Percentiles rank a stretch among this genome's conserved stretches.
These are phyloP conservation scores for Rhadina sibilatrix DNA, from an alignment of 2,113 vertebrate genomes.

Conservation along the genomic window DNA sequence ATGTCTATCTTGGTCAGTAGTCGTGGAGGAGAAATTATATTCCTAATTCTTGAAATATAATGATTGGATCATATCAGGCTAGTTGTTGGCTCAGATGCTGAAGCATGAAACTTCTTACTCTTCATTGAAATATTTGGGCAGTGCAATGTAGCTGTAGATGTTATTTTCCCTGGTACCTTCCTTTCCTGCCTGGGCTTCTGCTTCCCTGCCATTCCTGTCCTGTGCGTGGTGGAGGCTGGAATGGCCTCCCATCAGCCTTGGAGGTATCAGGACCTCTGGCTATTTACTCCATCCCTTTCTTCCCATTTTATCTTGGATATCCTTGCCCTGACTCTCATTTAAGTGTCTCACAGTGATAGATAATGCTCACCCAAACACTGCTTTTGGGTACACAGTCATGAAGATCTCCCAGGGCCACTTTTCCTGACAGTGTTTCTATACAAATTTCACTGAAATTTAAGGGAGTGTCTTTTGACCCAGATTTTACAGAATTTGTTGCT, in stretches of 20 bases:
- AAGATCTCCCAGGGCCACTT: background rate
- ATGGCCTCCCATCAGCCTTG: background rate
- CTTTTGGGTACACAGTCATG: background rate
- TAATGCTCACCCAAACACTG: background rate
- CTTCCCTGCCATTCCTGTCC: background rate
- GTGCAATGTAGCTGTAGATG: background rate
- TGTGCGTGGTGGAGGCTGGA: background rate
- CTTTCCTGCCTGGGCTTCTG: background rate
- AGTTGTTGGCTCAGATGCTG: background rate
- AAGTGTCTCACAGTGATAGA: background rate
- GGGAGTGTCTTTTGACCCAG: background rate
- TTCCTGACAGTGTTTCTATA: background rate
- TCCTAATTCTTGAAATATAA: background rate
- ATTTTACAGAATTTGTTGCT: background rate
- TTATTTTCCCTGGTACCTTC: background rate
- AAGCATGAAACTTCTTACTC: background rate
- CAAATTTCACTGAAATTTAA: background rate
- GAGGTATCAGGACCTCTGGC: background rate
- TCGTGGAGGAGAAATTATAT: background rate
- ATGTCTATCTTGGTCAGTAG: background rate
- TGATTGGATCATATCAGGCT: background rate
- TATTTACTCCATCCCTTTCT: background rate
- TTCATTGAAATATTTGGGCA: background rate
- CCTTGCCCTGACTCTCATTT: background rate
- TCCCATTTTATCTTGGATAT: background rate